Percentiles rank a stretch among this genome's conserved stretches.
These are phyloP conservation scores for Ornithoptera alexandrae DNA, from an alignment of 2,888 invertebrate species.

Conservation along the genomic window DNA sequence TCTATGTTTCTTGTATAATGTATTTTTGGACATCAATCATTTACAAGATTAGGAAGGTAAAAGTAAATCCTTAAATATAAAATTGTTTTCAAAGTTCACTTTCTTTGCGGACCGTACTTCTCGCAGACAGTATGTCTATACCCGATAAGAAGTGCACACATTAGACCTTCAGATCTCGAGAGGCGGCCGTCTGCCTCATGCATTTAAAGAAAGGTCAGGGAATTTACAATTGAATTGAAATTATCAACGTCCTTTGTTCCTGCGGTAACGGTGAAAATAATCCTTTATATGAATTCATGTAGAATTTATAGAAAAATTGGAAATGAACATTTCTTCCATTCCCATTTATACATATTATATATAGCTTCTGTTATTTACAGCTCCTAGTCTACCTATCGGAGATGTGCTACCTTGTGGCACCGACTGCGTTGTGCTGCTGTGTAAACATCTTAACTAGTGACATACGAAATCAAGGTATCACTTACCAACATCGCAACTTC, in stretches of 20 bases:
- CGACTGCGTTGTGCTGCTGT: too few species aligned
- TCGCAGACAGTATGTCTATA: slow-evolving; percentile 56
- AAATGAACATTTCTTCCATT: too few species aligned
- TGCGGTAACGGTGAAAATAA: neutral
- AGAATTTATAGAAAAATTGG: neutral
- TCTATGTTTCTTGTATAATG: too few species aligned
- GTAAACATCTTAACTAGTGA: too few species aligned
- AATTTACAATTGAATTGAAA: slow-evolving; percentile 13
- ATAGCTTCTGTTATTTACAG: too few species aligned
- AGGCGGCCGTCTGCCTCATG: slow-evolving; percentile 34
- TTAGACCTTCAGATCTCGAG: slow-evolving; percentile 57
- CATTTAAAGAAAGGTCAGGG: slow-evolving; percentile 29
- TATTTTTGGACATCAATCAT: too few species aligned
- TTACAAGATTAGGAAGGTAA: neutral
- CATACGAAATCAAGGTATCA: too few species aligned
- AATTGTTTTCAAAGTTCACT: neutral
- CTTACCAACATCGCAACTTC: too few species aligned
- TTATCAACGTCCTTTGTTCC: neutral
- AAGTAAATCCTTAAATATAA: neutral
- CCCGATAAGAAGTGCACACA: slow-evolving; percentile 71
- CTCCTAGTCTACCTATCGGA: too few species aligned
- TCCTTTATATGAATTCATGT: neutral
- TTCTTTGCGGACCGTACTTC: slow-evolving; percentile 43
- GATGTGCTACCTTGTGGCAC: too few species aligned
- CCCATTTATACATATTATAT: too few species aligned